Evolutionary conservation across 2,797 vertebrate genomes (phyloP).

Genomic region (Brotula barbata): DNA sequence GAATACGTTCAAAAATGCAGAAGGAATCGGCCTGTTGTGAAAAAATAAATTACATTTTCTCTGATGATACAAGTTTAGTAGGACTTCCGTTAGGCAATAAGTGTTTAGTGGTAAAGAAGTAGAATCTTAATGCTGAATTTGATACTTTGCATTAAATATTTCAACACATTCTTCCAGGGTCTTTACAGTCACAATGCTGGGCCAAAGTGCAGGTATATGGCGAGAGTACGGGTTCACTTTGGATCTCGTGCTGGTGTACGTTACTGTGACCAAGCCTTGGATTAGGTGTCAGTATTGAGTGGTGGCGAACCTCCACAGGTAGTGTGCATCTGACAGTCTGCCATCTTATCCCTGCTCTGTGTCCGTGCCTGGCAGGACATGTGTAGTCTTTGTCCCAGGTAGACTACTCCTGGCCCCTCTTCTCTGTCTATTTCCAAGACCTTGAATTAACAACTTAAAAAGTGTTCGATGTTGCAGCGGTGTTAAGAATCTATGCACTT

Average conservation of each 20-base stretch:
- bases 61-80: conserved; percentile 1
- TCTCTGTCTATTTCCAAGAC: conserved; percentile 11
- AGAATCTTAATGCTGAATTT: too few relatives aligned
- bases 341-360: conserved; percentile 46
- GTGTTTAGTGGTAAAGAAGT: too few relatives aligned
- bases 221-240: conserved; percentile 21
- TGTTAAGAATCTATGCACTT: conserved; percentile 1
- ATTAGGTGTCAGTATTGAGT: conserved; percentile 61
- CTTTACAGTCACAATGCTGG: conserved; percentile 13
- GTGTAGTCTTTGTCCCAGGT: conserved; percentile 42
- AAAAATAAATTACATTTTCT: background rate
- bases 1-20: conserved; percentile 28
- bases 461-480: background rate
- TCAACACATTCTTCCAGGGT: conserved; percentile 2
- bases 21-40: background rate
- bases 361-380: conserved; percentile 34
- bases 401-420: conserved; percentile 32
- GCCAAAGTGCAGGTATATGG: conserved; percentile 21
- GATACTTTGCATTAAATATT: background rate
- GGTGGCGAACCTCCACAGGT: conserved; percentile 22
- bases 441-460: background rate
- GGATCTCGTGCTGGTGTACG: conserved; percentile 60
- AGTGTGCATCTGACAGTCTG: conserved; percentile 20
- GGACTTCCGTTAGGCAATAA: background rate
- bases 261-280: conserved; percentile 58